Evolutionary conservation across 2,113 vertebrate genomes (phyloP), one percentile per base, ranked within the genome.

Genomic region (Emydura subglobosa): DNA sequence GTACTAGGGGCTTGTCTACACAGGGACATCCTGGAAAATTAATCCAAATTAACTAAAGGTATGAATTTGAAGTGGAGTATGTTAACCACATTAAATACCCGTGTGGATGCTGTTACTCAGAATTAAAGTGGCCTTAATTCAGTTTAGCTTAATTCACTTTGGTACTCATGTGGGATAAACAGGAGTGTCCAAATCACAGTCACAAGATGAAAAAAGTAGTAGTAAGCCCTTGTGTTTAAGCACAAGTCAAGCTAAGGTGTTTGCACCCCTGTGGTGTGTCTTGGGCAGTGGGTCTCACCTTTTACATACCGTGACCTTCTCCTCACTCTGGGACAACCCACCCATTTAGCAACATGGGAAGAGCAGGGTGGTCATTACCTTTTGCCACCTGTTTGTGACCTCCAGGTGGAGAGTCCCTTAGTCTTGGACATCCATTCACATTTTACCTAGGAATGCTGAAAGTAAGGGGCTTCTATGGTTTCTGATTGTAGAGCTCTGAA

Each of bases 401-500:
- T 65, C n/a, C 42, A 87, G 21, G 22, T 76, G 83, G 53, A 82
- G 4, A 19, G 2, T 5, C n/a, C 85, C 79, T 54, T 16, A 74
- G 22, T 65, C 21, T 42, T 83, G 65, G 65, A 25, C 55, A 81
- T 44, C 25, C 85, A 85, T 9, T 84, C 68, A 27, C 47, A 84
- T 50, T 55, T 85, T 79, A 47, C 79, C 11, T 17, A 91, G 12
- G n/a, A 22, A 59, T 42, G 2, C 7, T 17, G 17, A 76, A 11
- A 6, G n/a, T 29, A 92, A 81, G 10, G 79, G 10, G 79, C 4
- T 65, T 5, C 2, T 49, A 89, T 13, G 39, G 76, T 59, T 59
- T 93, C 83, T 87, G 19, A 97, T 49, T 78, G 65, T 47, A 82
- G n/a, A 90, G 7, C 55, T 87, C 76, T 53, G 68, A 39, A 94